A percentile compares a stretch with the other conserved stretches of the same genome.
Evolutionary conservation across 2,113 vertebrate genomes (phyloP).

Genomic region (Corythoichthys haematopterus): DNA sequence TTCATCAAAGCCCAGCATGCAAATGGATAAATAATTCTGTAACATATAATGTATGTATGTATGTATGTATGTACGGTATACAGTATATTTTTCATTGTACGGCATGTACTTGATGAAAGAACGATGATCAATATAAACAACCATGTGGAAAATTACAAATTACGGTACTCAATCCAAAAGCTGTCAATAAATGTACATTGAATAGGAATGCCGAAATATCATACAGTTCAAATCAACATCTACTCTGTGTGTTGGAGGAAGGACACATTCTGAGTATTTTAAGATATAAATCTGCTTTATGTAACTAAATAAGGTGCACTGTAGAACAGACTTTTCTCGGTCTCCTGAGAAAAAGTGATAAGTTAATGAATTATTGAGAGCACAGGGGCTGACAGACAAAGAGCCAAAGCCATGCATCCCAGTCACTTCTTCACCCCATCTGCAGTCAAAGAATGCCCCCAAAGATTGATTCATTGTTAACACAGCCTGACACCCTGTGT

Average conservation of each 20-base stretch:
- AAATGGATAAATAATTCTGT: neutral
- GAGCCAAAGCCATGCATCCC: conserved; percentile 63
- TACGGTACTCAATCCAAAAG: neutral
- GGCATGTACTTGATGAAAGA: neutral
- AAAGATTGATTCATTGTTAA: conserved; percentile 82
- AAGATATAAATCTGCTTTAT: conserved; percentile 29
- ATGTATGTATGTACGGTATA: no score
- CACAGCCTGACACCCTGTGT: conserved; percentile 73
- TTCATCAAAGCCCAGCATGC: neutral
- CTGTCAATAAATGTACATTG: neutral
- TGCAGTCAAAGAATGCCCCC: conserved; percentile 76
- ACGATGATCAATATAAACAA: neutral
- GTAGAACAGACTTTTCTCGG: conserved; percentile 30
- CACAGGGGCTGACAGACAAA: conserved; percentile 65
- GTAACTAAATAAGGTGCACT: conserved; percentile 28
- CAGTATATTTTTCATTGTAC: neutral
- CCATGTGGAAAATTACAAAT: neutral
- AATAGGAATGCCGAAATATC: neutral
- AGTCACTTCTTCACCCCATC: conserved; percentile 72
- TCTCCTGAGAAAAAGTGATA: conserved; percentile 68
- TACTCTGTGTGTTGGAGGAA: conserved; percentile 2
- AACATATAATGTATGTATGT: neutral
- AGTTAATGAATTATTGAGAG: conserved; percentile 76
- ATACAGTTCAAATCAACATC: neutral
- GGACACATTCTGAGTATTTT: neutral